Evolutionary conservation across 2,797 vertebrate genomes (phyloP), one percentile per base, ranked within the genome.

Genomic region (Microtus obscurus): DNA sequence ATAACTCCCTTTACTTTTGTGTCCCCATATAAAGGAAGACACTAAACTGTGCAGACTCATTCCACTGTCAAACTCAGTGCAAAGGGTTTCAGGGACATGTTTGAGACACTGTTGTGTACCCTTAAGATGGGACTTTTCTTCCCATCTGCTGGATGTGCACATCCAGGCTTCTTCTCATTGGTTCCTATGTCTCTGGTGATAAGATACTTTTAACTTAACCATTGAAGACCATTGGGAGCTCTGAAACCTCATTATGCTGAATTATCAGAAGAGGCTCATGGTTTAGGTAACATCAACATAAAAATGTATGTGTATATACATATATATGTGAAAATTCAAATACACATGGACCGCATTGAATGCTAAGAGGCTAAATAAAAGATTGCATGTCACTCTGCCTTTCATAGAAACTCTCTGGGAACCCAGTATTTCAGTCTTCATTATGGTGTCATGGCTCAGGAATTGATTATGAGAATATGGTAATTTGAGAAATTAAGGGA

Each of bases 401-500:
- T 97, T 92, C 73, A 90, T 96, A 91, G 94, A 94, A 87, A 96
- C 97, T 98, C 98, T 97, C 98, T 94, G 98, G 98, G 97, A 98
- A 97, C 82, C 96, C 96, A 74, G 53, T 95, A 93, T 98, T 98
- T 98, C 97, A 95, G 92, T 96, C 97, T 97, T 98, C 96, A 97
- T 81, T 93, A 97, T 94, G 97, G 98, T 96, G 90, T 97, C 98
- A 97, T 27, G 94, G 92, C 96, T 98, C 89, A 96, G 97, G 96
- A 97, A 92, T 98, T 98, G 98, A 98, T 98, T 98, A 98, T 96
- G 56, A 97, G 92, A 98, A 98, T 98, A 98, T 98, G 98, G 96
- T 98, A 98, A 98, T 98, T 98, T 97, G 96, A 97, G 97, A 98
- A 98, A 98, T 98, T 98, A 98, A 97, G 97, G 96, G 97, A 98